Conservation (phyloP, 2,113 vertebrate species). For the Pogonocichla stellata region DNA sequence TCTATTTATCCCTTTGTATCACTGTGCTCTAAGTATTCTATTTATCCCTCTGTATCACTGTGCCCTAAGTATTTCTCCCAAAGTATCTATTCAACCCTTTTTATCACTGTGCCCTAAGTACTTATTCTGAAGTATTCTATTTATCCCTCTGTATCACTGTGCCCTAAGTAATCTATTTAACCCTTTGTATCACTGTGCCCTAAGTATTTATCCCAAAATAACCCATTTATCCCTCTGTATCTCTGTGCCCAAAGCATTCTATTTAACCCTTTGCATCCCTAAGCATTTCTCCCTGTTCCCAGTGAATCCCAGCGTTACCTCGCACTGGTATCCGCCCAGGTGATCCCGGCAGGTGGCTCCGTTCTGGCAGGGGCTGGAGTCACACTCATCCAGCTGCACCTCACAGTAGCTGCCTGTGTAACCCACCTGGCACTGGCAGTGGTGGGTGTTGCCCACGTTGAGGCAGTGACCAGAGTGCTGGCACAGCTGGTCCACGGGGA, state of each 20-base stretch:
- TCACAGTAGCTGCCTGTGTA: constrained; percentile 92
- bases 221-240: neutral
- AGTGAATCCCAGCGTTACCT: constrained; percentile 60
- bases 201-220: neutral
- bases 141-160: neutral
- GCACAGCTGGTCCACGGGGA: constrained; percentile 79
- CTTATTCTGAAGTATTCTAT: neutral
- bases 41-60: no score
- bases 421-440: constrained; percentile 84
- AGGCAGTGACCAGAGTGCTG: constrained; percentile 82
- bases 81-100: no score
- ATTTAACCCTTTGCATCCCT: no score
- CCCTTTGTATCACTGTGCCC: neutral
- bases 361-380: constrained; percentile 81
- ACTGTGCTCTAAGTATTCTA: no score
- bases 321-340: constrained; percentile 76
- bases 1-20: no score
- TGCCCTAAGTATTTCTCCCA: neutral
- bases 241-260: no score
- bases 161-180: no score
- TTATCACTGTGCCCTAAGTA: neutral
- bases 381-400: constrained; percentile 83
- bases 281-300: no score
- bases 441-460: constrained; percentile 79
- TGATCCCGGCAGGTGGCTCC: constrained; percentile 80